Evolutionary conservation across 2,113 vertebrate genomes (phyloP).

Genomic region (Electrona antarctica): DNA sequence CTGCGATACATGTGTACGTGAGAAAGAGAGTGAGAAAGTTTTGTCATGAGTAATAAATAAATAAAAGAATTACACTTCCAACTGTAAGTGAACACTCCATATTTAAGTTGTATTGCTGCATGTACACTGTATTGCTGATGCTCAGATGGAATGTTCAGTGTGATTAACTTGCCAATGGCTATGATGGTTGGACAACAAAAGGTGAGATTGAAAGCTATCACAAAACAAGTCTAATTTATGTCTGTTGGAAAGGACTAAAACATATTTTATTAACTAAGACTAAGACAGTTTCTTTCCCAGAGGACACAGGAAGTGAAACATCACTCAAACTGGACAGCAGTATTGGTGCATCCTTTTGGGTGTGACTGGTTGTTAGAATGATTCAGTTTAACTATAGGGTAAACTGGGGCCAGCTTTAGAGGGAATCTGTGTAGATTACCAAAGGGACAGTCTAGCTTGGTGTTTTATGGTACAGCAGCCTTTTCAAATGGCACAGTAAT

Average conservation of each 20-base stretch:
- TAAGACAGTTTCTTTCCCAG: slow-evolving; percentile 23
- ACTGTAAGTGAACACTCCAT: too few species aligned
- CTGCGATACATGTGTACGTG: neutral
- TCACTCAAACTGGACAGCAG: slow-evolving; percentile 29
- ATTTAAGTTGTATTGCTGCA: too few species aligned
- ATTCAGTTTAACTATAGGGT: neutral
- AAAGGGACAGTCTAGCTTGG: neutral
- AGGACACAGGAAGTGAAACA: slow-evolving; percentile 23
- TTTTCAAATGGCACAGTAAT: slow-evolving; percentile 45
- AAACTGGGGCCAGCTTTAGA: slow-evolving; percentile 11
- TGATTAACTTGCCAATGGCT: too few species aligned
- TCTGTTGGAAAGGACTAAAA: too few species aligned
- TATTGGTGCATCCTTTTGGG: slow-evolving; percentile 1
- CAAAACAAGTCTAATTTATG: too few species aligned
- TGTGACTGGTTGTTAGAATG: neutral
- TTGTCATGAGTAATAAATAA: too few species aligned
- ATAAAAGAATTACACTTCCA: too few species aligned
- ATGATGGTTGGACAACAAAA: too few species aligned
- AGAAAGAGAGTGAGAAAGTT: neutral
- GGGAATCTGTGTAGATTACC: slow-evolving; percentile 9
- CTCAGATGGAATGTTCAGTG: too few species aligned
- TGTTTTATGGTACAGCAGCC: slow-evolving; percentile 40
- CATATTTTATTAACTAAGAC: too few species aligned
- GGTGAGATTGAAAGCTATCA: too few species aligned
- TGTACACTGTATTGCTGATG: too few species aligned